Conservation (phyloP, 1,140 invertebrate genomes). For the Heterodera schachtii region DNA sequence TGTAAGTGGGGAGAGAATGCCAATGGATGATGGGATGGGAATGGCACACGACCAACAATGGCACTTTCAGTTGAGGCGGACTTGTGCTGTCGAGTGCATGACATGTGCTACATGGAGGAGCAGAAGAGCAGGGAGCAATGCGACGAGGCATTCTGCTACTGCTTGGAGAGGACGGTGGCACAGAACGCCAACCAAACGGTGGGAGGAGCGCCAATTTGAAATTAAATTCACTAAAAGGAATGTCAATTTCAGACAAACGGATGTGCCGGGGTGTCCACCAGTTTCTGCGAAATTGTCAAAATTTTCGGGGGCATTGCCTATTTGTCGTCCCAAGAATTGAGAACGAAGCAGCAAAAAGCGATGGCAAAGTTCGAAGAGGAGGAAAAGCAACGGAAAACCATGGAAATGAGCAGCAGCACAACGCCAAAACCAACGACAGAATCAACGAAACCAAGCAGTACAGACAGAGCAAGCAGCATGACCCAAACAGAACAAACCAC, state of each 20-base stretch:
- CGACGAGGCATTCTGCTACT: conserved; percentile 37
- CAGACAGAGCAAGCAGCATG: conserved; percentile 1
- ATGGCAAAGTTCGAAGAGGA: conserved; percentile 10
- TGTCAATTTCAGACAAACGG: conserved; percentile 2
- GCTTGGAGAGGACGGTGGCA: conserved; percentile 32
- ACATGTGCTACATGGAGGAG: conserved; percentile 41
- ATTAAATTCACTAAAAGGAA: not conserved
- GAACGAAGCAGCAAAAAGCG: conserved; percentile 7
- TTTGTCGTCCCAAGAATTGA: conserved; percentile 5
- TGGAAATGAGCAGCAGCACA: not conserved
- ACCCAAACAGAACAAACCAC: conserved; percentile 24
- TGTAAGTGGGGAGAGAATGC: conserved; percentile 18
- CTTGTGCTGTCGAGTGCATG: conserved; percentile 35
- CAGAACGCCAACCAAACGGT: conserved; percentile 13
- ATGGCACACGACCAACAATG: too few species aligned
- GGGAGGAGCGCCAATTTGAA: not conserved
- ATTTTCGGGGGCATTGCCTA: conserved; percentile 37
- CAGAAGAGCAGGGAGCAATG: conserved; percentile 21
- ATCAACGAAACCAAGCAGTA: conserved; percentile 1
- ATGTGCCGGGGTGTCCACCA: conserved; percentile 15
- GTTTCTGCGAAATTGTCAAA: conserved; percentile 37
- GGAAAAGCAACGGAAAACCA: conserved; percentile 11
- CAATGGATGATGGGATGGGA: too few species aligned
- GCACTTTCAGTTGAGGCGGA: conserved; percentile 30
- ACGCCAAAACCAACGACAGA: conserved; percentile 25